Percentiles rank a stretch among this genome's conserved stretches.
Conservation (phyloP, 2,888 invertebrate species). For the Clistopyga incitator region DNA sequence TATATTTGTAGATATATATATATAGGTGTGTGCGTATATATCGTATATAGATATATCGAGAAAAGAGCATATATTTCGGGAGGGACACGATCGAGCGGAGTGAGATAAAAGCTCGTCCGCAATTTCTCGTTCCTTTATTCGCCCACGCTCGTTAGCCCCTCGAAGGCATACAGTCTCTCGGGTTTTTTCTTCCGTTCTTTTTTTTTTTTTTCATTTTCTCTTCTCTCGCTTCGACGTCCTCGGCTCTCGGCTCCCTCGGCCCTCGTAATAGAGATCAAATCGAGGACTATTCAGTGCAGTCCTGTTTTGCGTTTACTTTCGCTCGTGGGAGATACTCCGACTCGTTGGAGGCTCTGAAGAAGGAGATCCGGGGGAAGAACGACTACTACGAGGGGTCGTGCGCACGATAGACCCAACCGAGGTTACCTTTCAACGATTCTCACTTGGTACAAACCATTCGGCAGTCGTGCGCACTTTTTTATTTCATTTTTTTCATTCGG, state of each 20-base stretch:
- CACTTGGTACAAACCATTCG: conserved; percentile 9
- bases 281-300: neutral
- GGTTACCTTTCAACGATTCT: conserved; percentile 2
- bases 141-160: conserved; percentile 3
- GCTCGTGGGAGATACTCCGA: conserved; percentile 11
- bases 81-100: conserved; percentile 57
- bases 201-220: neutral
- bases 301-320: conserved; percentile 18
- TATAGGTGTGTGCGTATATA: neutral
- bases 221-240: too few relatives aligned
- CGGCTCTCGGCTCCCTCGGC: neutral
- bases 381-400: conserved; percentile 15
- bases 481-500: too few relatives aligned
- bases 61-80: conserved; percentile 23
- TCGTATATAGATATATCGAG: neutral
- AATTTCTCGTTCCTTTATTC: conserved; percentile 17
- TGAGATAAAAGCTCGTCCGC: conserved; percentile 63
- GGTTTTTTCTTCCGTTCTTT: too few relatives aligned
- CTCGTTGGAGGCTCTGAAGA: neutral
- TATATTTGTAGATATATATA: neutral
- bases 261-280: neutral
- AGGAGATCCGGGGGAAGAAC: neutral
- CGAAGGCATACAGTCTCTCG: neutral
- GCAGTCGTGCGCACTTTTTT: neutral
- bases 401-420: conserved; percentile 35